Conservation (phyloP, 2,888 invertebrate genomes). For the Marronus borbonicus region DNA sequence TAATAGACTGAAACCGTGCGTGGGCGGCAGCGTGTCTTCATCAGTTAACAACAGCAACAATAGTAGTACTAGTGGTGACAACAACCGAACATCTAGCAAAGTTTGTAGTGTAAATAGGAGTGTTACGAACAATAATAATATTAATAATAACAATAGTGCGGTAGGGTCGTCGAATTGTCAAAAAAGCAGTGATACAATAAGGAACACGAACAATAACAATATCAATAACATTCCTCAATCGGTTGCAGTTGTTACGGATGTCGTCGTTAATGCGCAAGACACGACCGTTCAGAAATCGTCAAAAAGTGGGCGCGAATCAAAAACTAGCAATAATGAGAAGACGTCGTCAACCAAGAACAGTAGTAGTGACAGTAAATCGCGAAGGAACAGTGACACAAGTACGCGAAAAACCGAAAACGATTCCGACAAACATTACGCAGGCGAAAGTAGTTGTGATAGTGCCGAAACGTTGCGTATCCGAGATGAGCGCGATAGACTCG, state of each 20-base stretch:
- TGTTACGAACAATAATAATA: slow-evolving; percentile 53
- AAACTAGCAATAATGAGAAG: slow-evolving; percentile 59
- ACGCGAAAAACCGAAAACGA: slow-evolving; percentile 61
- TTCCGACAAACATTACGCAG: slow-evolving; percentile 61
- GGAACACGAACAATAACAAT: slow-evolving; percentile 51
- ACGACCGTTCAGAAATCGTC: slow-evolving; percentile 33
- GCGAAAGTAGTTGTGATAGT: slow-evolving; percentile 59
- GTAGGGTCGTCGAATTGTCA: slow-evolving; percentile 61
- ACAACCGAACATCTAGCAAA: slow-evolving; percentile 64
- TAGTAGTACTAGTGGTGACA: slow-evolving; percentile 49
- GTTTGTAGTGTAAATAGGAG: slow-evolving; percentile 67
- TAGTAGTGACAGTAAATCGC: slow-evolving; percentile 58
- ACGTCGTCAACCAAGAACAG: slow-evolving; percentile 59
- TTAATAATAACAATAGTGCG: slow-evolving; percentile 56
- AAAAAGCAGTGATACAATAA: slow-evolving; percentile 57
- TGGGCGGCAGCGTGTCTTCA: slow-evolving; percentile 61
- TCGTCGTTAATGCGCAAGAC: slow-evolving; percentile 25
- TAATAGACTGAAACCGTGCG: slow-evolving; percentile 67
- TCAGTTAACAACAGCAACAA: slow-evolving; percentile 31
- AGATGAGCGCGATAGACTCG: slow-evolving; percentile 63
- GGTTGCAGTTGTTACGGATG: slow-evolving; percentile 25
- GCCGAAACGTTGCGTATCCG: slow-evolving; percentile 59
- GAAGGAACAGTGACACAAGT: slow-evolving; percentile 65
- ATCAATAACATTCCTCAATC: slow-evolving; percentile 51
- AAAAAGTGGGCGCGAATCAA: slow-evolving; percentile 32